Conservation (phyloP, 1,140 invertebrate genomes). For the Heterodera carotae region DNA sequence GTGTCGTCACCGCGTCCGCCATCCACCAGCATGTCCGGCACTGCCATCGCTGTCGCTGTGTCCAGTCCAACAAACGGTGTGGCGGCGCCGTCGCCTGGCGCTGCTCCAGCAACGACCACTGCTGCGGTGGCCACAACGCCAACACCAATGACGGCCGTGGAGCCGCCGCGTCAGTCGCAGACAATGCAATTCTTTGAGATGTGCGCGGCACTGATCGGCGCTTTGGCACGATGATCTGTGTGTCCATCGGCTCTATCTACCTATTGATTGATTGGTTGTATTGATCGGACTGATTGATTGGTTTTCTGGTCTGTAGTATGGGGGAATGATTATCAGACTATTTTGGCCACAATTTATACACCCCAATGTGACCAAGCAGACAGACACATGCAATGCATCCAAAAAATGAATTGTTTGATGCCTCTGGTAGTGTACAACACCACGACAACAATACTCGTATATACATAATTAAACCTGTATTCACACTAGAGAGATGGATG, state of each 20-base stretch:
- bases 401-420: too few species aligned
- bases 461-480: too few species aligned
- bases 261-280: background rate
- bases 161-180: slow-evolving; percentile 74
- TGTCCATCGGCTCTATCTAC: too few species aligned
- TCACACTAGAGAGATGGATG: too few species aligned
- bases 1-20: background rate
- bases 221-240: slow-evolving; percentile 83
- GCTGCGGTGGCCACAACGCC: background rate
- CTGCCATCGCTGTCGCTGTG: too few species aligned
- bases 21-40: background rate
- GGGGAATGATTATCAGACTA: too few species aligned
- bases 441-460: too few species aligned
- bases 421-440: too few species aligned
- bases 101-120: background rate
- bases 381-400: too few species aligned
- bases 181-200: slow-evolving; percentile 99
- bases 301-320: too few species aligned
- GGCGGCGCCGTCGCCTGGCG: background rate
- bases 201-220: slow-evolving; percentile 95
- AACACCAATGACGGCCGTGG: background rate
- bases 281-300: background rate
- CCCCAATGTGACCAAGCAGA: too few species aligned
- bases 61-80: background rate
- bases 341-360: too few species aligned